These are phyloP conservation scores for Radopholus similis DNA, from an alignment of 1,140 invertebrate species.

Conservation along the genomic window DNA sequence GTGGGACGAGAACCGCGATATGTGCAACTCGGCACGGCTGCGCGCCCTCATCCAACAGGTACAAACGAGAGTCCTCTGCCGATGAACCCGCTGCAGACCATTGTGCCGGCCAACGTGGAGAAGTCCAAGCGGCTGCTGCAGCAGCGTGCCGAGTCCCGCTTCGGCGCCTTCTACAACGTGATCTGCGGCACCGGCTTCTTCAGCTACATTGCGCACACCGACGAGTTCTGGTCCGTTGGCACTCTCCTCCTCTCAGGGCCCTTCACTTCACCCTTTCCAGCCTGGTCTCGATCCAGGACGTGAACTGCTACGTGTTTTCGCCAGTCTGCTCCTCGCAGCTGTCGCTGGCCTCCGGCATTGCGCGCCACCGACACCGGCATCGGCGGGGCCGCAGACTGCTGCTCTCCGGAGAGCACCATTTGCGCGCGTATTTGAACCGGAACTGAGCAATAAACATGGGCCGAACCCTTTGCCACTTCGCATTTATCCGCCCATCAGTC, in stretches of 20 bases:
- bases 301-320: constrained; percentile 46
- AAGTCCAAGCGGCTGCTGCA: constrained; percentile 41
- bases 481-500: too few species aligned
- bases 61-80: neutral
- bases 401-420: neutral
- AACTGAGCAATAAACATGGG: neutral
- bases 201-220: constrained; percentile 46
- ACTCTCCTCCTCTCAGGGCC: neutral
- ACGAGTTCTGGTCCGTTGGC: constrained; percentile 32
- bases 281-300: constrained; percentile 17
- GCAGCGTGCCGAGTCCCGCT: constrained; percentile 27
- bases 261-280: constrained; percentile 14
- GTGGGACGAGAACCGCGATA: constrained; percentile 21
- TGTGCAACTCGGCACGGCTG: constrained; percentile 24
- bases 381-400: neutral
- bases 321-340: constrained; percentile 26
- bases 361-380: neutral
- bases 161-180: constrained; percentile 45
- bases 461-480: too few species aligned
- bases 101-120: constrained; percentile 36
- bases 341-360: constrained; percentile 17
- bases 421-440: neutral
- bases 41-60: constrained; percentile 16
- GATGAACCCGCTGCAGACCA: constrained; percentile 17
- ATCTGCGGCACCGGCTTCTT: constrained; percentile 51